Evolutionary conservation across 2,113 vertebrate species (phyloP).

Genomic region (Dryoscopus gambensis): DNA sequence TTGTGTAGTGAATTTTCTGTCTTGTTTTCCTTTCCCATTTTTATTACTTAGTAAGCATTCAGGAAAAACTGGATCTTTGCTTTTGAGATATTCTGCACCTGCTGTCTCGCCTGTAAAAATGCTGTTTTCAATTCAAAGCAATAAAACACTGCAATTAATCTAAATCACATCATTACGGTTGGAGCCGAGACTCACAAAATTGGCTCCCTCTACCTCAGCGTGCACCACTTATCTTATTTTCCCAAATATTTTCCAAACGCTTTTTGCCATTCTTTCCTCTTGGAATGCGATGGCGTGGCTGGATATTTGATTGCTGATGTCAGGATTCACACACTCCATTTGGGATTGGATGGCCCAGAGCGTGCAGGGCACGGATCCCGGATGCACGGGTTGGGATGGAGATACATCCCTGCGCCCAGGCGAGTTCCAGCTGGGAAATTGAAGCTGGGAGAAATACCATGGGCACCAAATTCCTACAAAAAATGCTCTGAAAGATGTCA

Average conservation of each 20-base stretch:
- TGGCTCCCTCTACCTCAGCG: not conserved
- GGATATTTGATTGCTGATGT: not conserved
- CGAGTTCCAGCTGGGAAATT: accelerated
- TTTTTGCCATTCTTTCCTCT: not conserved
- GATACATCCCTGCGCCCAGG: accelerated
- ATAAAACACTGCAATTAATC: conserved; percentile 68
- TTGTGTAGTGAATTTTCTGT: conserved; percentile 12
- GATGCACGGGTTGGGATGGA: not conserved
- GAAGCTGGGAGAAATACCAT: not conserved
- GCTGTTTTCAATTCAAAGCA: conserved; percentile 65
- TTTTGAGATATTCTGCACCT: conserved; percentile 63
- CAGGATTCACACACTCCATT: not conserved
- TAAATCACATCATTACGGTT: conserved; percentile 58
- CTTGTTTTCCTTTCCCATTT: conserved; percentile 49
- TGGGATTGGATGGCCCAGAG: not conserved
- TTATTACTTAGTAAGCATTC: conserved; percentile 49
- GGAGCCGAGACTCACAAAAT: conserved; percentile 25
- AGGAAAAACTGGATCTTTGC: conserved; percentile 47
- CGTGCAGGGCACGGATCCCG: accelerated
- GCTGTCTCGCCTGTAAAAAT: conserved; percentile 67
- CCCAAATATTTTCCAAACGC: not conserved
- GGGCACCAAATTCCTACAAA: not conserved
- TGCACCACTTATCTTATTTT: not conserved
- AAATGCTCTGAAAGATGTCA: not conserved
- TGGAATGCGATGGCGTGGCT: not conserved